Conservation (phyloP, 2,888 invertebrate genomes). For the Limnephilus rhombicus region DNA sequence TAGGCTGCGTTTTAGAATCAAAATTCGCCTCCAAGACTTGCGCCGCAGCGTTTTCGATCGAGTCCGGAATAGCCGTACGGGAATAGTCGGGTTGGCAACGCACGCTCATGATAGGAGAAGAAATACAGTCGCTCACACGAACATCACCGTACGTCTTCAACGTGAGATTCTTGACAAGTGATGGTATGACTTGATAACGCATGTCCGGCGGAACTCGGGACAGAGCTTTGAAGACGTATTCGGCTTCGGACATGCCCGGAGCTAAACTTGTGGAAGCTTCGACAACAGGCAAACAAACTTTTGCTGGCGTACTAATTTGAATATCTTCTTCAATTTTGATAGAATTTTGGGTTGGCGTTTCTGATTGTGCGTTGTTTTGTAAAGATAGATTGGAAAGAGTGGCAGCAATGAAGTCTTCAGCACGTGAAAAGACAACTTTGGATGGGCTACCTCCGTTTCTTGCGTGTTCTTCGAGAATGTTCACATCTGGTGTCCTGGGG, state of each 20-base stretch:
- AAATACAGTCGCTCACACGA: slow-evolving; percentile 41
- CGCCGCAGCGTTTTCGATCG: slow-evolving; percentile 31
- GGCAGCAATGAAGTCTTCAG: slow-evolving; percentile 43
- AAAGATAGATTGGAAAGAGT: not conserved
- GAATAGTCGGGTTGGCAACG: slow-evolving; percentile 20
- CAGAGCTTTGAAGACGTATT: slow-evolving; percentile 47
- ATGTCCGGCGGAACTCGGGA: slow-evolving; percentile 45
- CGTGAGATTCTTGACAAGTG: slow-evolving; percentile 41
- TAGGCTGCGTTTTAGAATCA: slow-evolving; percentile 12
- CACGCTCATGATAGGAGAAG: slow-evolving; percentile 46
- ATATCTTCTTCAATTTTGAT: not conserved
- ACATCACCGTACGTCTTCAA: slow-evolving; percentile 43
- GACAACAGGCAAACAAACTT: not conserved
- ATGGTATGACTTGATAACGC: slow-evolving; percentile 46
- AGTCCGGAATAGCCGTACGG: not conserved
- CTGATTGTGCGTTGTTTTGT: not conserved
- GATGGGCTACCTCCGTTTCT: slow-evolving; percentile 18
- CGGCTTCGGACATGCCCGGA: slow-evolving; percentile 41
- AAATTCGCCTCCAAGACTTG: slow-evolving; percentile 35
- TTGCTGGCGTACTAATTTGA: not conserved
- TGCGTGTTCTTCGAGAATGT: not conserved
- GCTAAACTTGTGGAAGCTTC: not conserved
- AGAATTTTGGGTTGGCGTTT: not conserved
- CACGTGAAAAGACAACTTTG: slow-evolving; percentile 10
- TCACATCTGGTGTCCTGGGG: not conserved